A percentile compares a stretch with the other conserved stretches of the same genome.
Evolutionary conservation across 2,797 vertebrate genomes (phyloP).

Genomic region (Mallotus villosus): DNA sequence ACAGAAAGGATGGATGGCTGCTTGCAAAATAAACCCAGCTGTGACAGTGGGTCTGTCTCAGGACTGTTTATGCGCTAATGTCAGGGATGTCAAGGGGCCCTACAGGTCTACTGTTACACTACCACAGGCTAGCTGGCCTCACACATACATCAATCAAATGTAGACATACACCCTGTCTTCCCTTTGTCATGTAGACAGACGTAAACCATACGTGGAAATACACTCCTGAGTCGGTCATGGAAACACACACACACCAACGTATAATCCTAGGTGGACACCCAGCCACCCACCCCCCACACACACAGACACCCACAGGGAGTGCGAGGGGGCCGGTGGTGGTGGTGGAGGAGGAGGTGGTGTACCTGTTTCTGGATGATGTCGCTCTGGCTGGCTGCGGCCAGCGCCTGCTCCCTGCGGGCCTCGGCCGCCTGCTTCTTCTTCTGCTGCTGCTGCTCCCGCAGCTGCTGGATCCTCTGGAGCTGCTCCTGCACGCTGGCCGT

Average conservation of each 20-base stretch:
- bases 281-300: constrained; percentile 24
- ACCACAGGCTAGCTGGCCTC: constrained; percentile 7
- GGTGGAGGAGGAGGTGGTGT: too few species aligned
- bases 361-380: constrained; percentile 96
- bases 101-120: neutral
- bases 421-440: constrained; percentile 91
- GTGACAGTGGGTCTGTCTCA: constrained; percentile 1
- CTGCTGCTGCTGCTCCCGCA: constrained; percentile 93
- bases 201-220: neutral
- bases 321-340: too few species aligned
- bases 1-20: neutral
- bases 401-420: constrained; percentile 86
- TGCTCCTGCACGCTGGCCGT: constrained; percentile 93
- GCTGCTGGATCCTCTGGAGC: constrained; percentile 92
- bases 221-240: neutral
- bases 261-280: neutral
- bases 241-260: neutral
- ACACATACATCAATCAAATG: neutral
- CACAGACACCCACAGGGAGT: neutral
- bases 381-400: constrained; percentile 88
- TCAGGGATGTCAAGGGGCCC: neutral
- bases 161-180: too few species aligned
- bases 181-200: neutral
- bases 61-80: constrained; percentile 31
- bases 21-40: constrained; percentile 28